These are phyloP conservation scores for Catagonus wagneri DNA, from an alignment of 2,113 vertebrate species.

Conservation along the genomic window DNA sequence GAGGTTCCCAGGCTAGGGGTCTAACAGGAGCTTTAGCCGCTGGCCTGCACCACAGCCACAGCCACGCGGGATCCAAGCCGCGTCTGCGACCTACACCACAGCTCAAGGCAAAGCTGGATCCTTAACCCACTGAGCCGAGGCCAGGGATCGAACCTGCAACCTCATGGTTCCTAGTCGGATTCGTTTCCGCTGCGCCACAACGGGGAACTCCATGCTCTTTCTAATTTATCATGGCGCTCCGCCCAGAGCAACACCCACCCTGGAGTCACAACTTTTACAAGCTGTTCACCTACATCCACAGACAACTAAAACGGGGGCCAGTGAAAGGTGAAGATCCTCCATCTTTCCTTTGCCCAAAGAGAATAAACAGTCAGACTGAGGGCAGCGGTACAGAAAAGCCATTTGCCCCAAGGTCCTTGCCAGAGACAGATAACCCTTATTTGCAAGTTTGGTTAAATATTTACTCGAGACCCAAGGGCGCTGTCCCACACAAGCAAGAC, in stretches of 20 bases:
- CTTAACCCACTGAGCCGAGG: too few relatives aligned
- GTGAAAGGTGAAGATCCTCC: neutral
- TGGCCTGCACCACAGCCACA: too few relatives aligned
- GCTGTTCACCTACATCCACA: neutral
- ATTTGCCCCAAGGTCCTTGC: conserved; percentile 42
- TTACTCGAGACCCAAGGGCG: conserved; percentile 71
- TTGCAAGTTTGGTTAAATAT: conserved; percentile 68
- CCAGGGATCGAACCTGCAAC: too few relatives aligned
- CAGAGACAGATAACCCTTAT: conserved; percentile 69
- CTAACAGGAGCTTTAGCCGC: too few relatives aligned
- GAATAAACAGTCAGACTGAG: neutral
- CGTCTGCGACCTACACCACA: too few relatives aligned
- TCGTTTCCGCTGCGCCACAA: too few relatives aligned
- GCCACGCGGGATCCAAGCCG: too few relatives aligned
- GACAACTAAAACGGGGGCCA: neutral
- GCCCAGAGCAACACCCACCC: neutral
- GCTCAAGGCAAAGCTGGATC: too few relatives aligned
- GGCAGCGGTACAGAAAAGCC: conserved; percentile 41
- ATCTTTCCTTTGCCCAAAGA: neutral
- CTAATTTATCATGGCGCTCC: neutral
- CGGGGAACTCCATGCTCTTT: too few relatives aligned
- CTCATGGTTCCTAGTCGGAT: too few relatives aligned
- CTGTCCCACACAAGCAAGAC: conserved; percentile 52
- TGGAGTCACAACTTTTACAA: neutral
- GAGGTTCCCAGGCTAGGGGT: too few relatives aligned